These are phyloP conservation scores for Melinaea menophilus DNA, from an alignment of 2,888 invertebrate species.

Conservation along the genomic window DNA sequence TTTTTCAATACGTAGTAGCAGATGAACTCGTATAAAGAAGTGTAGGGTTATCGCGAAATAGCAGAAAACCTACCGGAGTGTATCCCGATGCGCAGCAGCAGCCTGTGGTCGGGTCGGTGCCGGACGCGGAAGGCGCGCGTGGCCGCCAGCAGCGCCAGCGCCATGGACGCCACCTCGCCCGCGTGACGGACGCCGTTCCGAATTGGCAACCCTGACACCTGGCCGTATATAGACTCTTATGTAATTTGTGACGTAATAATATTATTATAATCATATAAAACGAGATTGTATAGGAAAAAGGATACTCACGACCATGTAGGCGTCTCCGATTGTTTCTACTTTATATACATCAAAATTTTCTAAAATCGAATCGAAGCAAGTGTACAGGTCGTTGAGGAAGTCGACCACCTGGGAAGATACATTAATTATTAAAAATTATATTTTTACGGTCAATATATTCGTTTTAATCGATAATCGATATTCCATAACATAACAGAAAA, in stretches of 20 bases:
- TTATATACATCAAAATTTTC: conserved; percentile 96
- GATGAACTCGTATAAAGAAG: too few relatives aligned
- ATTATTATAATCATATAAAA: neutral
- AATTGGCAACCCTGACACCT: conserved; percentile 92
- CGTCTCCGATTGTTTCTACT: conserved; percentile 94
- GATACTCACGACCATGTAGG: conserved; percentile 91
- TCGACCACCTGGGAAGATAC: conserved; percentile 86
- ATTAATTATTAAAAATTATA: too few relatives aligned
- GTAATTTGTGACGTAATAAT: too few relatives aligned
- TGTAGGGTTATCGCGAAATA: too few relatives aligned
- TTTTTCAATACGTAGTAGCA: too few relatives aligned
- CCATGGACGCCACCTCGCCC: conserved; percentile 96
- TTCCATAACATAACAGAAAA: too few relatives aligned
- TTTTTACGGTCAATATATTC: too few relatives aligned
- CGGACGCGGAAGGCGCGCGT: conserved; percentile 92
- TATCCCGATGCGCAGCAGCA: conserved; percentile 92
- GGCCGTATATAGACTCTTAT: neutral
- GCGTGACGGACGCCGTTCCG: conserved; percentile 94
- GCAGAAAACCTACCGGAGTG: conserved; percentile 82
- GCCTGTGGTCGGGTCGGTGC: conserved; percentile 89
- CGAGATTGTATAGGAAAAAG: neutral
- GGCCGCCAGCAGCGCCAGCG: conserved; percentile 88
- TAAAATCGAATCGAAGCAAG: conserved; percentile 95
- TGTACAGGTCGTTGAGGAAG: conserved; percentile 95
- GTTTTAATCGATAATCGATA: too few relatives aligned